Conservation (phyloP, 2,113 vertebrate species). For the Paradisaea rubra region DNA sequence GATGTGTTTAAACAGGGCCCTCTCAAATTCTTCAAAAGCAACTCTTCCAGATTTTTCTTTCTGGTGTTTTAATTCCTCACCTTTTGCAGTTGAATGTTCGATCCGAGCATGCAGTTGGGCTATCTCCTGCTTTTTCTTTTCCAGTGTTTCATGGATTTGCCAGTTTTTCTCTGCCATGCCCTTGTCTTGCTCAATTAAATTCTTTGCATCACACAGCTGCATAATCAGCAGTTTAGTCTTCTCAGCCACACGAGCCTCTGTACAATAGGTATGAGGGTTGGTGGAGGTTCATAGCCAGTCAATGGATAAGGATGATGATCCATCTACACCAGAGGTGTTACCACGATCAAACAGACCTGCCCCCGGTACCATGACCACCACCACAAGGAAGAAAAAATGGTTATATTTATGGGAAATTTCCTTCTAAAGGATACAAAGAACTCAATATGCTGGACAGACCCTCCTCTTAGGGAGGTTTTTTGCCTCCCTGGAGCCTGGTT, state of each 20-base stretch:
- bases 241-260: constrained; percentile 75
- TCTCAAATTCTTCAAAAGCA: constrained; percentile 89
- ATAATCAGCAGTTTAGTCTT: constrained; percentile 89
- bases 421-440: background rate
- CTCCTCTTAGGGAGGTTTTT: background rate
- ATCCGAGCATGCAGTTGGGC: background rate
- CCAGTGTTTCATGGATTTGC: background rate
- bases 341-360: background rate
- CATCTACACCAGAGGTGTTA: background rate
- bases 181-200: constrained; percentile 79
- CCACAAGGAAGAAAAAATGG: background rate
- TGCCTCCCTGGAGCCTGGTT: background rate
- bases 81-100: background rate
- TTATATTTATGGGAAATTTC: too few relatives aligned
- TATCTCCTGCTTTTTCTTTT: background rate
- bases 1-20: constrained; percentile 83
- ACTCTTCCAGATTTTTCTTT: background rate
- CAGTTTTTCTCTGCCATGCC: background rate
- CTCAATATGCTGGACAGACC: background rate
- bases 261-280: background rate
- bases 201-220: constrained; percentile 87
- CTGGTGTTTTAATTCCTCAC: background rate
- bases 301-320: background rate
- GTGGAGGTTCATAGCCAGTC: background rate
- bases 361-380: rapidly evolving